Evolutionary conservation across 2,113 vertebrate genomes (phyloP), one percentile per base, ranked within the genome.

Genomic region (Shinisaurus crocodilurus): DNA sequence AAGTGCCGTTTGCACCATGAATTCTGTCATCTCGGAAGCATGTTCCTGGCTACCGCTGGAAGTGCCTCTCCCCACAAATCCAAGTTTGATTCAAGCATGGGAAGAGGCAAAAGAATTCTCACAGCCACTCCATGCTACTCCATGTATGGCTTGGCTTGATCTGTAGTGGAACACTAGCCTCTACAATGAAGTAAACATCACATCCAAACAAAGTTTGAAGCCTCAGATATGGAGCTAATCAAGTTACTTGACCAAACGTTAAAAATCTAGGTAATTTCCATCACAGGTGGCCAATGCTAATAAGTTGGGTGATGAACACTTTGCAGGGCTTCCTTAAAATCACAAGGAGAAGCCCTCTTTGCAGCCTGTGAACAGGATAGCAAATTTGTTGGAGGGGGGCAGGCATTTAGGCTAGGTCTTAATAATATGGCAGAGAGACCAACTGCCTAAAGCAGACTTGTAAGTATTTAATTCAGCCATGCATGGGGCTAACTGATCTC

Each of bases 391-490:
- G 12, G 16, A 12, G 13, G 10, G 54, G 82, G 75, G 74, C n/a
- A 3, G 4, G 2, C 63, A 69, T 43, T 40, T 86, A 48, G 23
- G 20, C 48, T n/a, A 4, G 54, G 84, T 4, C 32, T 4, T 37
- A 83, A 91, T 85, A 0, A 86, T n/a, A 37, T 77, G 13, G 70
- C 88, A 92, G 29, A 89, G 6, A n/a, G 57, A 0, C 60, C 16
- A 27, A 6, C 1, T 13, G 27, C 43, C 65, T 76, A 25, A 6
- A 65, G 54, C 57, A 40, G 54, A 50, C 0, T 25, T 89, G 13
- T 76, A 82, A 84, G 57, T 48, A 1, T 2, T 6, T 85, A 88
- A 84, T 90, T 88, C 63, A 90, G 90, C 77, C 1, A 18, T 91
- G 1, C 54, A 89, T 45, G 86, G 45, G 29, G 1, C 3, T 91